A percentile compares a stretch with the other conserved stretches of the same genome.
Conservation (phyloP, 2,888 invertebrate species). For the Slavum lentiscoides region DNA sequence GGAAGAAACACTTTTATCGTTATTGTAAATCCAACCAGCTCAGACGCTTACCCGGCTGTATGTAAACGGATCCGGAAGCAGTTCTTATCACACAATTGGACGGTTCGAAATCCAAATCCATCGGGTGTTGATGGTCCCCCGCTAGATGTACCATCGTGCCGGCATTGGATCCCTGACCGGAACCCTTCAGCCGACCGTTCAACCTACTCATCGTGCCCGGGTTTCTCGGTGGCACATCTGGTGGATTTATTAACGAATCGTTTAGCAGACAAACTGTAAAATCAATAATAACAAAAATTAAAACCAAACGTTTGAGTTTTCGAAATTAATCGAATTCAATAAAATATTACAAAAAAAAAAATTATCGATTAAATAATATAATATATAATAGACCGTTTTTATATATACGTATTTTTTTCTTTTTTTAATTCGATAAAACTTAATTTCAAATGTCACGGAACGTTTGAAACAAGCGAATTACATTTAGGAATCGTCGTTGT, state of each 20-base stretch:
- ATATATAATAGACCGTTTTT: too few species aligned
- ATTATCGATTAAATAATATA: too few species aligned
- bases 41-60: conserved; percentile 70
- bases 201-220: conserved; percentile 85
- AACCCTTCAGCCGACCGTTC: conserved; percentile 73
- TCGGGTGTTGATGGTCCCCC: conserved; percentile 56
- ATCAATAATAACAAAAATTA: not conserved
- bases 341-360: too few species aligned
- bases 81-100: conserved; percentile 83
- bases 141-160: conserved; percentile 53
- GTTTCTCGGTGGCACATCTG: conserved; percentile 88
- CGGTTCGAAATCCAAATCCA: conserved; percentile 80
- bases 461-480: not conserved
- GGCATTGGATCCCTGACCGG: conserved; percentile 52
- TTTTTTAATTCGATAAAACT: too few species aligned
- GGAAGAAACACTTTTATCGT: not conserved
- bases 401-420: too few species aligned
- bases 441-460: too few species aligned
- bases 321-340: too few species aligned
- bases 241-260: conserved; percentile 58
- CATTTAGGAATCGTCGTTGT: not conserved
- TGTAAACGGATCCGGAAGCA: conserved; percentile 90
- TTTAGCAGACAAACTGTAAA: conserved; percentile 30
- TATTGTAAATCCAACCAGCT: conserved; percentile 14
- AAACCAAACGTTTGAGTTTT: not conserved